Evolutionary conservation across 2,888 invertebrate species (phyloP).

Genomic region (Abscondita cerata): DNA sequence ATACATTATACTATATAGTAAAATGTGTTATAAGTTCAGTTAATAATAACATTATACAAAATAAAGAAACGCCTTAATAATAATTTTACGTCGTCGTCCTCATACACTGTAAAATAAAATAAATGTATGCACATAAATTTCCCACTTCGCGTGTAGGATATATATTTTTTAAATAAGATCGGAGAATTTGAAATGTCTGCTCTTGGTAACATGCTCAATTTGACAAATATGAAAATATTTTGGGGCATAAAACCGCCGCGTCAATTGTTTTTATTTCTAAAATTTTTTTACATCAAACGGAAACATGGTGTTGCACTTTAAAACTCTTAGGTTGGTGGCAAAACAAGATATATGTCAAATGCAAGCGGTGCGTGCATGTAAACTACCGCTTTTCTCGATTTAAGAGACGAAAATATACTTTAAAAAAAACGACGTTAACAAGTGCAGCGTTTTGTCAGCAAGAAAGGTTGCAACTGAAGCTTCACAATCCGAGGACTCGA

Average conservation of each 20-base stretch:
- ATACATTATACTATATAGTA: too few relatives aligned
- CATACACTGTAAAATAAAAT: slow-evolving; percentile 25
- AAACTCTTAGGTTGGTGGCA: slow-evolving; percentile 19
- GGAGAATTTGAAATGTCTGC: slow-evolving; percentile 28
- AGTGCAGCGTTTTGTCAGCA: slow-evolving; percentile 1
- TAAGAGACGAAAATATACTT: neutral
- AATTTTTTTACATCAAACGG: slow-evolving; percentile 40
- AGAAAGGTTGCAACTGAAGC: slow-evolving; percentile 8
- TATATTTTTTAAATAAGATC: slow-evolving; percentile 36
- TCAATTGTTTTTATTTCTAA: slow-evolving; percentile 16
- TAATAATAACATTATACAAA: slow-evolving; percentile 30
- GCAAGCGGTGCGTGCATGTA: neutral
- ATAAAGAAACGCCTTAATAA: slow-evolving; percentile 26
- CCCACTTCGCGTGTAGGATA: slow-evolving; percentile 23
- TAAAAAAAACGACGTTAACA: slow-evolving; percentile 4
- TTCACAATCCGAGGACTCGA: slow-evolving; percentile 7
- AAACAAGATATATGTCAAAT: slow-evolving; percentile 1
- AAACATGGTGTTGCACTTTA: slow-evolving; percentile 43
- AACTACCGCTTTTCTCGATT: neutral
- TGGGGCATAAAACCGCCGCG: neutral
- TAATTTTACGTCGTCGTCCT: slow-evolving; percentile 22
- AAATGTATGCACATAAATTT: slow-evolving; percentile 41
- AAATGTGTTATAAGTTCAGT: slow-evolving; percentile 24
- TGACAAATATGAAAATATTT: slow-evolving; percentile 37
- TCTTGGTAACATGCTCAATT: slow-evolving; percentile 38